phyloP scores from a whole-genome alignment of 2,888 invertebrate species.

The Cryptus viduatorius region DNA sequence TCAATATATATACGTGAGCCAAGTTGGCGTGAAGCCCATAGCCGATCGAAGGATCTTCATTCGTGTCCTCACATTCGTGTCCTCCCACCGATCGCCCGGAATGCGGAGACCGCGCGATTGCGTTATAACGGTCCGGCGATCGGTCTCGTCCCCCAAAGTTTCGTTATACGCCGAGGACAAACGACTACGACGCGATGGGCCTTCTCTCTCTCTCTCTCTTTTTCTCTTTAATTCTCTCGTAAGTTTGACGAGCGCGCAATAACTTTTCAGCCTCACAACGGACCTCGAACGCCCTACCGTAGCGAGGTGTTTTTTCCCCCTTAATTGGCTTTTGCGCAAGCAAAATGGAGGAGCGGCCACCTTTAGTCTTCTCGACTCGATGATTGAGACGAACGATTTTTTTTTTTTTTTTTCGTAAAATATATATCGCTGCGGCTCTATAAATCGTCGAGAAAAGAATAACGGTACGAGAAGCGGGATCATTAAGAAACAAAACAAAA shows the following conservation, averaged over 20 bases:
- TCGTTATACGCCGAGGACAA: conserved; percentile 20
- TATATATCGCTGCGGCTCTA: not conserved
- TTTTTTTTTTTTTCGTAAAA: not conserved
- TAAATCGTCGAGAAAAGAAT: not conserved
- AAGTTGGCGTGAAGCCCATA: not conserved
- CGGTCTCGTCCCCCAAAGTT: conserved; percentile 4
- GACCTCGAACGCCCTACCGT: conserved; percentile 15
- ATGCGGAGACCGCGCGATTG: conserved; percentile 35
- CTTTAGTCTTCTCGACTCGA: conserved; percentile 17
- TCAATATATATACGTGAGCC: not conserved
- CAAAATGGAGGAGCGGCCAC: not conserved
- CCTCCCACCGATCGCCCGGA: conserved; percentile 13
- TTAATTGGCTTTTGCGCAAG: conserved; percentile 50
- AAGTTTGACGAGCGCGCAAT: conserved; percentile 19
- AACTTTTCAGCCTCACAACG: conserved; percentile 6
- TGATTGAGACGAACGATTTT: not conserved
- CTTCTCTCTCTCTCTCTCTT: not conserved
- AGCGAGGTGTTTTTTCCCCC: conserved; percentile 5
- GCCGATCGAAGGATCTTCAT: conserved; percentile 5
- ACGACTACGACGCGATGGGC: conserved; percentile 5
- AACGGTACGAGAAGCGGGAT: not conserved
- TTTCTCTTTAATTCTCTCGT: not conserved
- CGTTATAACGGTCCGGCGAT: conserved; percentile 31
- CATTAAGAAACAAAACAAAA: not conserved
- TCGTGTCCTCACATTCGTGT: not conserved